Conservation (phyloP, 2,113 vertebrate species). For the Gymnocephalus cernua region DNA sequence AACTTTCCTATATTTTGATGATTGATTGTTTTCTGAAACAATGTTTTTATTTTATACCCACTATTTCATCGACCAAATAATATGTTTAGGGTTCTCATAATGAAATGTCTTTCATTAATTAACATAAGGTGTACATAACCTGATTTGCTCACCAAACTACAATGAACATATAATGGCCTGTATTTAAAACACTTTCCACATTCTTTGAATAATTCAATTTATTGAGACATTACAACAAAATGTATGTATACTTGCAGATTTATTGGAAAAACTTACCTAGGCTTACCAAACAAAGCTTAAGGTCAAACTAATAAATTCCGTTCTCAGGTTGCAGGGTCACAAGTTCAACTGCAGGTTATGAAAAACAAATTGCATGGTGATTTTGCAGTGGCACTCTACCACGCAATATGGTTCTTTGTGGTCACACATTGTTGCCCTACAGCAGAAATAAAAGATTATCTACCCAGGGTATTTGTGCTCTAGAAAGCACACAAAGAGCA, state of each 20-base stretch:
- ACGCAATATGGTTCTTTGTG: not conserved
- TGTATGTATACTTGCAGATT: not conserved
- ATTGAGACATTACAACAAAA: not conserved
- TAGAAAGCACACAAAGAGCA: not conserved
- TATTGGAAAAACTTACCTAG: not conserved
- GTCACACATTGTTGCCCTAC: not conserved
- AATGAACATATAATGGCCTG: not conserved
- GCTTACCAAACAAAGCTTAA: not conserved
- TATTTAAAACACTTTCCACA: not conserved
- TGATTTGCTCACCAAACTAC: not conserved
- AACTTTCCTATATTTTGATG: not conserved
- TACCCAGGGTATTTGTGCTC: not conserved
- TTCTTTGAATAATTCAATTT: not conserved
- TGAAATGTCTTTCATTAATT: not conserved
- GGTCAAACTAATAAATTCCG: not conserved
- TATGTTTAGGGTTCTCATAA: not conserved
- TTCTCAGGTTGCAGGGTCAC: not conserved
- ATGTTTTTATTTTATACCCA: constrained; percentile 3
- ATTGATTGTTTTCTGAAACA: constrained; percentile 7
- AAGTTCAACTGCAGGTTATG: not conserved
- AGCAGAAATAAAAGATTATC: not conserved
- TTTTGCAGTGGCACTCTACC: not conserved
- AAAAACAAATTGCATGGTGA: not conserved
- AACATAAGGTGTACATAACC: not conserved
- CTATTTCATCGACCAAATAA: constrained; percentile 27